phyloP scores from a whole-genome alignment of 2,113 vertebrate genomes.

The Antechinus flavipes region DNA sequence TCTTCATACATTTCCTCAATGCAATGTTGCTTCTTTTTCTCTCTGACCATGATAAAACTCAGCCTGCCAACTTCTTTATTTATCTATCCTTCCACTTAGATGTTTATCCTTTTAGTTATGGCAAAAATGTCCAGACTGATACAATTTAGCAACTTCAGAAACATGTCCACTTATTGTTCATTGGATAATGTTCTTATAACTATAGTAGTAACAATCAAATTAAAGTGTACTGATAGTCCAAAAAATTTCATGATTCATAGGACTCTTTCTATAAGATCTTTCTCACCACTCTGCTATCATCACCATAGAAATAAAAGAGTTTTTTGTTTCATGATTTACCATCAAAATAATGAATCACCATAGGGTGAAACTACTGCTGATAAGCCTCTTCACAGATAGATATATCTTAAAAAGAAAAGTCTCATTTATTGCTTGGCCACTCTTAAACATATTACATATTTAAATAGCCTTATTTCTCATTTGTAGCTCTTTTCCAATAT shows the following conservation, averaged over 20 bases:
- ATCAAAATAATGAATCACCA: neutral
- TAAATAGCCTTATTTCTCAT: neutral
- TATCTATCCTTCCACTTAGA: neutral
- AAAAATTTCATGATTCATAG: neutral
- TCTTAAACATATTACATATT: neutral
- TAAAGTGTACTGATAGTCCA: neutral
- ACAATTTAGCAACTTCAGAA: neutral
- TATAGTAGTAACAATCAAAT: neutral
- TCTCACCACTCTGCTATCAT: neutral
- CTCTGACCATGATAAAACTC: neutral
- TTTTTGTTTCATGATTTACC: neutral
- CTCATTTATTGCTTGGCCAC: neutral
- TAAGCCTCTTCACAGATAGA: neutral
- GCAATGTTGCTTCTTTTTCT: neutral
- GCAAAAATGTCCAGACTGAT: neutral
- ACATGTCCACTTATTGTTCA: neutral
- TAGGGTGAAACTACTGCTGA: neutral
- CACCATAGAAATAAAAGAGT: neutral
- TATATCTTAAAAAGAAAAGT: neutral
- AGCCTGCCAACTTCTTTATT: neutral
- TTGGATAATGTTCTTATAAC: neutral
- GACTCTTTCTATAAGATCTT: neutral
- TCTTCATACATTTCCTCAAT: neutral
- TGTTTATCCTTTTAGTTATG: neutral
- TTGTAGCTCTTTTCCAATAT: neutral